A percentile compares a stretch with the other conserved stretches of the same genome.
Conservation (phyloP, 2,888 invertebrate species). For the Microctonus aethiopoides region DNA sequence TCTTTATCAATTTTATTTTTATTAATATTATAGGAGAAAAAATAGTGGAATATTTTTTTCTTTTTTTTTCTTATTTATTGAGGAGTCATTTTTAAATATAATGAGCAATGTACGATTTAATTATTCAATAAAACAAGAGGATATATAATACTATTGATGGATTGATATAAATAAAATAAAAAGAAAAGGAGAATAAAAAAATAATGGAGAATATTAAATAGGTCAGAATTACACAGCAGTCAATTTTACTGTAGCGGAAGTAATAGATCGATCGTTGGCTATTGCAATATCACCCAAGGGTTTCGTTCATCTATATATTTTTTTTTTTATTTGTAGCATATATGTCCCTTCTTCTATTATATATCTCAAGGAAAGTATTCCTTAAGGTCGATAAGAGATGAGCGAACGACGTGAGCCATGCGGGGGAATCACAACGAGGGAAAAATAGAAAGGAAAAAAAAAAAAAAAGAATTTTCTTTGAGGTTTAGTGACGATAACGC, state of each 20-base stretch:
- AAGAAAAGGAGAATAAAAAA: background rate
- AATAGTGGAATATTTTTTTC: no score
- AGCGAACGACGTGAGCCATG: no score
- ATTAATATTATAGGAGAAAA: background rate
- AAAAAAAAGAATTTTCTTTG: conserved; percentile 24
- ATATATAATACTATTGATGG: background rate
- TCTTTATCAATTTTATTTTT: background rate
- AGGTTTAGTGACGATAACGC: conserved; percentile 27
- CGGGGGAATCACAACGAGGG: background rate
- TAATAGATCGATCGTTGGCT: conserved; percentile 3
- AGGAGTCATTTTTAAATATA: no score
- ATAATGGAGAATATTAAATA: background rate
- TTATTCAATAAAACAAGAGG: background rate
- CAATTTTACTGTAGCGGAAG: background rate
- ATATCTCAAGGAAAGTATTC: conserved; percentile 6
- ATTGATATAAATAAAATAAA: background rate
- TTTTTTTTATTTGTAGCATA: background rate
- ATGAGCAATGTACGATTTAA: background rate
- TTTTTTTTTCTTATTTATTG: no score
- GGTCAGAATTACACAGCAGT: background rate
- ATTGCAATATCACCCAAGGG: background rate
- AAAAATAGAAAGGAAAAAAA: background rate
- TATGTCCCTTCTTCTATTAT: background rate
- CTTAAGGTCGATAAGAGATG: background rate
- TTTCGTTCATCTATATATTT: background rate